Conservation (phyloP, 1,140 invertebrate genomes). For the Aricia agestis region DNA sequence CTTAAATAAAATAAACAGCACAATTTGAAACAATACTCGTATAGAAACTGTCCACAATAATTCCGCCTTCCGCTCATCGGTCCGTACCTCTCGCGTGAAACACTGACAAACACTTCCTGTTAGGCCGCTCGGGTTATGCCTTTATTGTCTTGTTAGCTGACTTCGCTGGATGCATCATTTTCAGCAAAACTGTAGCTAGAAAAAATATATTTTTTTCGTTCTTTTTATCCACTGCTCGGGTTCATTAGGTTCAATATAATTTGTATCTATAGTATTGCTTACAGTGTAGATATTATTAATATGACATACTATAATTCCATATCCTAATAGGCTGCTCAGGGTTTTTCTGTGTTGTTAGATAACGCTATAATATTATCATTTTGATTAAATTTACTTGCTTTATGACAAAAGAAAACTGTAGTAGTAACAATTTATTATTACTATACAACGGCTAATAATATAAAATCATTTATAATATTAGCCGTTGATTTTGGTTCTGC, state of each 20-base stretch:
- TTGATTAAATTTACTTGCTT: constrained; percentile 28
- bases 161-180: constrained; percentile 39
- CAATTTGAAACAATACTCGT: constrained; percentile 31
- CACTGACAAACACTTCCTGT: constrained; percentile 44
- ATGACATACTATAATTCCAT: constrained; percentile 8
- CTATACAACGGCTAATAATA: no score
- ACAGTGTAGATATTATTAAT: no score
- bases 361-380: constrained; percentile 38
- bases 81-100: constrained; percentile 40
- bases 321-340: constrained; percentile 36
- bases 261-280: no score
- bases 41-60: constrained; percentile 35
- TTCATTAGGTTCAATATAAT: no score
- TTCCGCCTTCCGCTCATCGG: constrained; percentile 27
- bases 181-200: constrained; percentile 24
- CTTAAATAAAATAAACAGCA: constrained; percentile 26
- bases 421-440: no score
- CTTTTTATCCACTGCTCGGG: no score
- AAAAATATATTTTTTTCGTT: constrained; percentile 6
- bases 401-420: constrained; percentile 21
- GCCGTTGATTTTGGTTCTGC: no score
- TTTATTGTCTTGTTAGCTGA: constrained; percentile 48
- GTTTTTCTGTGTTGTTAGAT: constrained; percentile 46
- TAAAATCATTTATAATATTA: no score
- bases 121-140: constrained; percentile 36